These are phyloP conservation scores for Characodon lateralis DNA, from an alignment of 2,797 vertebrate genomes.

Conservation along the genomic window DNA sequence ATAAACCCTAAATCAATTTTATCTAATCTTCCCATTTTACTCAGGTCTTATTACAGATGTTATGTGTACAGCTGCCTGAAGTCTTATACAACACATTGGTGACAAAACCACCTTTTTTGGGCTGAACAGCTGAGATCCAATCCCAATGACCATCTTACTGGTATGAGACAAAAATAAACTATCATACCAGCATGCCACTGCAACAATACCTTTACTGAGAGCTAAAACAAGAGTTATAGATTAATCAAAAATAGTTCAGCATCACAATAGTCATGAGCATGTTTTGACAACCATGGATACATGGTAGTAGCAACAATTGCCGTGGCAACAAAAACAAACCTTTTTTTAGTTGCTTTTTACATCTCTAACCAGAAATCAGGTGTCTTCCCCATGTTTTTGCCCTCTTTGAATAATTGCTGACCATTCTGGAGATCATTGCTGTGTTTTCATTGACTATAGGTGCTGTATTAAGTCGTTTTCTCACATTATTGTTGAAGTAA, in stretches of 20 bases:
- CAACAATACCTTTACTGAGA: background rate
- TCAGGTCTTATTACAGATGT: background rate
- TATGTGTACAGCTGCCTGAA: background rate
- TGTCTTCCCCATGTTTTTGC: background rate
- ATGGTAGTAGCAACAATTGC: slow-evolving; percentile 47
- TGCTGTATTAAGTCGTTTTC: background rate
- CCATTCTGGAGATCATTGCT: background rate
- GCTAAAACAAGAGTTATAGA: background rate
- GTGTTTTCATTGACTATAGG: background rate
- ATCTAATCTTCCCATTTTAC: background rate
- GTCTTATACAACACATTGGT: background rate
- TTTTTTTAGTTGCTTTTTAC: slow-evolving; percentile 29
- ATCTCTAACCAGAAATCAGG: slow-evolving; percentile 33
- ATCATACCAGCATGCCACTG: background rate
- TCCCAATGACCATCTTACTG: background rate
- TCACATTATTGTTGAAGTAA: background rate
- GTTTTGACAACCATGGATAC: slow-evolving; percentile 40
- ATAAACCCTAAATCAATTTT: background rate
- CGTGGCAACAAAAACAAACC: slow-evolving; percentile 62
- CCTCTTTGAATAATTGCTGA: slow-evolving; percentile 15
- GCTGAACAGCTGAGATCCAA: background rate
- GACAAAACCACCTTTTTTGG: background rate
- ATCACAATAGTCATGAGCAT: slow-evolving; percentile 27
- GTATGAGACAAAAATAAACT: background rate
- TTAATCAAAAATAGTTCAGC: slow-evolving; percentile 35